These are phyloP conservation scores for Wasmannia auropunctata DNA, from an alignment of 1,140 invertebrate species.

Conservation along the genomic window DNA sequence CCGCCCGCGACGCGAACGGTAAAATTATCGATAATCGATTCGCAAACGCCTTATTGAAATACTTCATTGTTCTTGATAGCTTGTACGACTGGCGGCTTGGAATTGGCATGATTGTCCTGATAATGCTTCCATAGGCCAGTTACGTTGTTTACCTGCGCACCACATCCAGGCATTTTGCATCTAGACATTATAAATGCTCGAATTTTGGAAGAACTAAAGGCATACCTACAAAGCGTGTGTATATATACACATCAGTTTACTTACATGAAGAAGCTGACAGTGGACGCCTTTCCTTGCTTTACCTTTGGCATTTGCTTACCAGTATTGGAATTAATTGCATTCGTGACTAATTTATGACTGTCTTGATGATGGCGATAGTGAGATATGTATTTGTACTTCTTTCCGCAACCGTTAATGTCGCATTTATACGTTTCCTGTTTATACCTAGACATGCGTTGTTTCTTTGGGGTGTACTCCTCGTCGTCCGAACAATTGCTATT, in stretches of 20 bases:
- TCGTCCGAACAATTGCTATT: slow-evolving; percentile 81
- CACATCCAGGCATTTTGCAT: slow-evolving; percentile 83
- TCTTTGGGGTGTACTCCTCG: slow-evolving; percentile 84
- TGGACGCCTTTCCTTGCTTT: slow-evolving; percentile 80
- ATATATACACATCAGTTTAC: slow-evolving; percentile 30
- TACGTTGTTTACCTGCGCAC: slow-evolving; percentile 81
- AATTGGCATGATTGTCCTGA: slow-evolving; percentile 83
- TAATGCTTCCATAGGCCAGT: slow-evolving; percentile 83
- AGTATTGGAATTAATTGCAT: slow-evolving; percentile 73
- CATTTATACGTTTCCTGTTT: slow-evolving; percentile 83
- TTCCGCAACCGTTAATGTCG: slow-evolving; percentile 81
- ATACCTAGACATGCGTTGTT: slow-evolving; percentile 83
- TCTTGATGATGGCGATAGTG: slow-evolving; percentile 84
- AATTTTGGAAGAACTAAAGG: slow-evolving; percentile 17
- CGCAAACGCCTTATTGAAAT: slow-evolving; percentile 76
- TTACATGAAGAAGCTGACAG: slow-evolving; percentile 84
- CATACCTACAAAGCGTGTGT: background rate
- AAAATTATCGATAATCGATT: slow-evolving; percentile 2
- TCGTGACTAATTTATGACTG: slow-evolving; percentile 80
- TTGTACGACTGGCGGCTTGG: slow-evolving; percentile 77
- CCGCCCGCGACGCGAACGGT: background rate
- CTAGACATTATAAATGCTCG: slow-evolving; percentile 62
- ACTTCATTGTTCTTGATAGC: slow-evolving; percentile 78
- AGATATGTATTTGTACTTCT: slow-evolving; percentile 84
- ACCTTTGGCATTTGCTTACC: slow-evolving; percentile 72